Base-by-base conservation (phyloP, 2,113 vertebrate genomes). In the Lutjanus erythropterus region DNA sequence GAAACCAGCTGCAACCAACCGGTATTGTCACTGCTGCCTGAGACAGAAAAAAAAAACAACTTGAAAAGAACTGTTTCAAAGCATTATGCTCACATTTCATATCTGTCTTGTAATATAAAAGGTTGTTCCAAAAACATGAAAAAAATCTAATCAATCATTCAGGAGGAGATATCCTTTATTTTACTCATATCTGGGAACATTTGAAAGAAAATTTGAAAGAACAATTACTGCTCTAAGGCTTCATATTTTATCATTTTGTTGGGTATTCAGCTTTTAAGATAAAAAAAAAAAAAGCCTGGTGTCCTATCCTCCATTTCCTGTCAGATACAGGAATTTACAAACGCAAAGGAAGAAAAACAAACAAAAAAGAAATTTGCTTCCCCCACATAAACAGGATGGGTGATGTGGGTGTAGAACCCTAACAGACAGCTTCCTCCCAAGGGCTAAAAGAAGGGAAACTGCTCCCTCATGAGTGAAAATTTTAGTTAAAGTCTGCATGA, bases 1-100 rank as follows among this genome's bases (percentile, higher is more conserved):
- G 76, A 89, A 89, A 88, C 75, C 67, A 59, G 41, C 71, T 87
- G 86, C 83, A 91, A 89, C 76, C 75, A 29, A 6, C 29, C 33
- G 31, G 31, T 25, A 31, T 47, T 82, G 77, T 78, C 74, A 84
- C 59, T 55, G 37, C 35, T n/a, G n/a, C n/a, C n/a, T 23, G 44
- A 61, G 37, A 49, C 56, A 50, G 11, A 46, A 0, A 55, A 46
- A 0, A 55, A 10, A 47, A 69, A 6, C 6, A 5, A 21, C n/a
- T 41, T 55, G 19, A 65, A 58, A 64, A 37, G 0, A 27, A 25
- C 9, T 9, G 0, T 31, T 85, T 72, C 21, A 75, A 60, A 83
- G 27, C 41, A 39, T 18, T 62, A n/a, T 23, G 29, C 55, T 72
- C 41, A 73, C 35, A 39, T 69, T 27, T 19, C 6, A 75, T 16